Evolutionary conservation across 2,888 invertebrate species (phyloP), one percentile per base, ranked within the genome.

Genomic region (Ichneumoninae sp.): DNA sequence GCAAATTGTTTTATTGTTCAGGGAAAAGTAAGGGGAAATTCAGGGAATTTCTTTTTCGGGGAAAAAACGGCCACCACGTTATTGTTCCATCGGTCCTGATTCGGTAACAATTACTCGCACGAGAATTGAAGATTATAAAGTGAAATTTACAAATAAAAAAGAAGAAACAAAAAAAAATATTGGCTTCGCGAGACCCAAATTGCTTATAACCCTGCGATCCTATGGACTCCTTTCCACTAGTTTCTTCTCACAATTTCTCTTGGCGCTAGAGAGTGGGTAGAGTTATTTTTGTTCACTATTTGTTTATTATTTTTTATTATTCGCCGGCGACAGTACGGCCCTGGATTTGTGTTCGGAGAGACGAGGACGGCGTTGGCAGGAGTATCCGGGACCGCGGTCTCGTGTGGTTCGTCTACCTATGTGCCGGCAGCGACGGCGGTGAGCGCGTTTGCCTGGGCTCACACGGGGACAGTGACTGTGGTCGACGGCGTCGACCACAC

Each of bases 391-490:
- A 85, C 82, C 79, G 82, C 82, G 82, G 85, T 82, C 69, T 76
- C 70, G 79, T 76, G 85, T 63, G 85, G 85, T 85, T 85, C 82
- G 82, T 85, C 79, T 82, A 85, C 85, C 85, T 80, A 82, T 80
- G 81, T 54, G 63, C 68, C 78, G 68, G 75, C 82, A 68, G 54
- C 66, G 83, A 69, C 77, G 52, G n/a, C 52, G 16, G 30, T 30
- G 30, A 47, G 44, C 44, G 69, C 76, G 73, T 85, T 83, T 74
- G 75, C 83, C 74, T 77, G 80, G 83, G 83, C 85, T 85, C 85
- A 82, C 86, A 85, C 85, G 85, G 85, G 85, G 83, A 81, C 83
- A 83, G 79, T 82, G 82, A 84, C 85, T 82, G 82, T 84, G 78
- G 83, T 81, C 81, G 77, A 69, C 75, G 71, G 22, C 69, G 74